Percentiles rank a stretch among this genome's conserved stretches.
Evolutionary conservation across 2,888 invertebrate species (phyloP).

Genomic region (Conomelus anceps): DNA sequence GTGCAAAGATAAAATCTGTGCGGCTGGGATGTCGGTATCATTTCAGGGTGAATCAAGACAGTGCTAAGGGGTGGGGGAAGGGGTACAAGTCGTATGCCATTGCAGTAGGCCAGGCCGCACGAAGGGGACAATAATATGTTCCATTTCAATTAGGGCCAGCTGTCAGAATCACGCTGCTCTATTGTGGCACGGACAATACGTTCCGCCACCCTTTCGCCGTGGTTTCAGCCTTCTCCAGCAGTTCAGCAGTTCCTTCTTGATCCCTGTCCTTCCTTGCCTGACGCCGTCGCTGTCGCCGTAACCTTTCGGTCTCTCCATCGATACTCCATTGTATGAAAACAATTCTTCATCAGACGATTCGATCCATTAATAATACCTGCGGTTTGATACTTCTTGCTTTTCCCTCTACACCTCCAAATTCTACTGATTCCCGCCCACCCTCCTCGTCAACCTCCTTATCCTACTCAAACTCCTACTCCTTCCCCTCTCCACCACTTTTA

Average conservation of each 20-base stretch:
- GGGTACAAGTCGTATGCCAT: background rate
- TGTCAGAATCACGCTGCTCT: conserved; percentile 8
- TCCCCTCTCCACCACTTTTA: no score
- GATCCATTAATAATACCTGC: background rate
- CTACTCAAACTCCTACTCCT: no score
- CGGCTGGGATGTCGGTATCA: background rate
- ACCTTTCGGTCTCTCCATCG: background rate
- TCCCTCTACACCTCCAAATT: background rate
- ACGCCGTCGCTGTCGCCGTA: background rate
- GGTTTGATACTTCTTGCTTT: background rate
- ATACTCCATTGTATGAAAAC: background rate
- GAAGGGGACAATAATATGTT: conserved; percentile 5
- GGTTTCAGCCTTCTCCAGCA: background rate
- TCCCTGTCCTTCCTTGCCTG: background rate
- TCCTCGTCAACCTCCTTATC: background rate
- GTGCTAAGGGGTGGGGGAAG: background rate
- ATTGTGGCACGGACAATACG: conserved; percentile 8
- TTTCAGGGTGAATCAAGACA: no score
- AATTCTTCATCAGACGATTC: background rate
- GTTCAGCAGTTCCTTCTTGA: background rate
- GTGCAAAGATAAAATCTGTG: background rate
- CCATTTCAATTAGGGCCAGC: conserved; percentile 10
- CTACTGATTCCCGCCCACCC: background rate
- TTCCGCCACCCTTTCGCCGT: background rate
- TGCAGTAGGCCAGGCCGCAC: background rate